Percentiles rank a stretch among this genome's conserved stretches.
Evolutionary conservation across 2,113 vertebrate genomes (phyloP).

Genomic region (Pseudois nayaur): DNA sequence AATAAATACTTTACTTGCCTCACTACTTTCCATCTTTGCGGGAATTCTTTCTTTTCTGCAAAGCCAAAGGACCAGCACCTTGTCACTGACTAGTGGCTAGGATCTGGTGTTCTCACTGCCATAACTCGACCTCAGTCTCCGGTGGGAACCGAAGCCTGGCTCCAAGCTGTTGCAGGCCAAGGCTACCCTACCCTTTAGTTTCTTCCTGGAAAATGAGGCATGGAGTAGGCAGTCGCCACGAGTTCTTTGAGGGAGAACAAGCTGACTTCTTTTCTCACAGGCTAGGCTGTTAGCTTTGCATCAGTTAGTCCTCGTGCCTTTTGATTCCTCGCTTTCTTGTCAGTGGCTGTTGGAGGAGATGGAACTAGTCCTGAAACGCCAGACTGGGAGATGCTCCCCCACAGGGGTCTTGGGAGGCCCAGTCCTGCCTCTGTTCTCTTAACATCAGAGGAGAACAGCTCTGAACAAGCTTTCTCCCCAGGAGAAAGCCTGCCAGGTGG

Average conservation of each 20-base stretch:
- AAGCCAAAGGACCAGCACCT: not conserved
- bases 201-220: not conserved
- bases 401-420: not conserved
- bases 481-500: not conserved
- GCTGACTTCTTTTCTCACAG: not conserved
- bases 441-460: not conserved
- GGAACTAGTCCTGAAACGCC: not conserved
- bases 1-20: not conserved
- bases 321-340: no score
- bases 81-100: not conserved
- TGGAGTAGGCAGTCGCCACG: rapidly evolving
- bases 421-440: not conserved
- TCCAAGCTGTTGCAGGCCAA: not conserved
- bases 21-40: not conserved
- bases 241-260: not conserved
- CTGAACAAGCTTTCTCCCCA: not conserved
- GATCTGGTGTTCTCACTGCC: not conserved
- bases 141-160: not conserved
- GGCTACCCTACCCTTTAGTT: no score
- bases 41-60: not conserved
- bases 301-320: not conserved
- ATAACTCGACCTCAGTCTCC: not conserved
- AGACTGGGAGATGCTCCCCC: not conserved
- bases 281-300: rapidly evolving
- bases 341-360: not conserved